Evolutionary conservation across 1,140 invertebrate species (phyloP).

Genomic region (Asbolus verrucosus): DNA sequence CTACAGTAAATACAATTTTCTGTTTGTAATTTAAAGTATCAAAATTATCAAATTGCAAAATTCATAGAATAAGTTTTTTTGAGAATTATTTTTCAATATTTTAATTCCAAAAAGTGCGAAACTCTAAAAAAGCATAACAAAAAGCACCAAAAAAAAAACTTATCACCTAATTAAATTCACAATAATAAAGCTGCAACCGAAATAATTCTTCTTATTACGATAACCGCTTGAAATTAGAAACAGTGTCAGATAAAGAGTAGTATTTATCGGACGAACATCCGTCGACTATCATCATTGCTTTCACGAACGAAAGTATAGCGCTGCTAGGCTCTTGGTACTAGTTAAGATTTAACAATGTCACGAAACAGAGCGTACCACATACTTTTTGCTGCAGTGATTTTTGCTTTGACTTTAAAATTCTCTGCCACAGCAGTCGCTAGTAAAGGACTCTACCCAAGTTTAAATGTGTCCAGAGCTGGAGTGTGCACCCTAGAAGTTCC

Average conservation of each 20-base stretch:
- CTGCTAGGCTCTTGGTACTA: background rate
- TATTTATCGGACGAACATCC: too few relatives aligned
- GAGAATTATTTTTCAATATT: too few relatives aligned
- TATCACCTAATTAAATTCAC: too few relatives aligned
- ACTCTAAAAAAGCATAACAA: too few relatives aligned
- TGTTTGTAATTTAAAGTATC: too few relatives aligned
- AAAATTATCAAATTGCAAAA: too few relatives aligned
- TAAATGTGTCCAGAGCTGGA: conserved; percentile 46
- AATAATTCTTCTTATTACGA: too few relatives aligned
- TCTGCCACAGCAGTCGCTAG: background rate
- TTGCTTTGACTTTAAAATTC: background rate
- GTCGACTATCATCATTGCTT: background rate
- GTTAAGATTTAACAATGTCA: conserved; percentile 24
- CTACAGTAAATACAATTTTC: too few relatives aligned
- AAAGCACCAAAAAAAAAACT: too few relatives aligned
- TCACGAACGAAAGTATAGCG: background rate
- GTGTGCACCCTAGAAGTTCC: conserved; percentile 56
- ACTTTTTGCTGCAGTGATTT: background rate
- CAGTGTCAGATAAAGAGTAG: conserved; percentile 4
- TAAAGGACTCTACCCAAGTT: conserved; percentile 28
- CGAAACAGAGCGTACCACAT: conserved; percentile 24
- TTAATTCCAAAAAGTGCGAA: too few relatives aligned
- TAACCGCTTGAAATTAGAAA: conserved; percentile 5
- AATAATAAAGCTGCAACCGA: too few relatives aligned
- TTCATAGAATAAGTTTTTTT: too few relatives aligned